Evolutionary conservation across 92 coral and sea anemone genomes (phyloP).

Genomic region (Zoanthus gigantus): DNA sequence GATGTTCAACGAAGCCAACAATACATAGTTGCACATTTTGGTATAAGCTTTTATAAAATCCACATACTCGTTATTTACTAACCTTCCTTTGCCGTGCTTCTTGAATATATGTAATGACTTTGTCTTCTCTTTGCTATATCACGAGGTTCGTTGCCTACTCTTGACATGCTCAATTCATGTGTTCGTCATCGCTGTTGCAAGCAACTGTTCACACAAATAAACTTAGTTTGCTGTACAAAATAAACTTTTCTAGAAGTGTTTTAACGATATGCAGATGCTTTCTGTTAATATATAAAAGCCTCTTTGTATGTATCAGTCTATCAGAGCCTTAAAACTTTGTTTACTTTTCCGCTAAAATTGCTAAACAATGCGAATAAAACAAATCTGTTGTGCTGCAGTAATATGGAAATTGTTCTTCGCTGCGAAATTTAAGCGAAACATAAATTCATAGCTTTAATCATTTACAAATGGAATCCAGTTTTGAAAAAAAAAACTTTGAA

Average conservation of each 20-base stretch:
- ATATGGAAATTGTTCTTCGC: neutral
- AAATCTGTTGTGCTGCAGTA: neutral
- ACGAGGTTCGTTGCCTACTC: no score
- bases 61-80: no score
- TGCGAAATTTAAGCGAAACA: neutral
- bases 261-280: neutral
- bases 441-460: neutral
- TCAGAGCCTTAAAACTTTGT: neutral
- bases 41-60: no score
- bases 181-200: neutral
- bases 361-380: neutral
- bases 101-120: no score
- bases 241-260: neutral
- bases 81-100: no score
- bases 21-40: no score
- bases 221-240: neutral
- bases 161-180: no score
- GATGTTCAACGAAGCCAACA: no score
- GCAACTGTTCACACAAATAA: neutral
- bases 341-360: neutral
- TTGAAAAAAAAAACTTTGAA: no score
- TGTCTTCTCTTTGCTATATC: no score
- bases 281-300: neutral
- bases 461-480: no score
- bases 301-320: neutral